Evolutionary conservation across 2,113 vertebrate species (phyloP).

Genomic region (Etia nguti): DNA sequence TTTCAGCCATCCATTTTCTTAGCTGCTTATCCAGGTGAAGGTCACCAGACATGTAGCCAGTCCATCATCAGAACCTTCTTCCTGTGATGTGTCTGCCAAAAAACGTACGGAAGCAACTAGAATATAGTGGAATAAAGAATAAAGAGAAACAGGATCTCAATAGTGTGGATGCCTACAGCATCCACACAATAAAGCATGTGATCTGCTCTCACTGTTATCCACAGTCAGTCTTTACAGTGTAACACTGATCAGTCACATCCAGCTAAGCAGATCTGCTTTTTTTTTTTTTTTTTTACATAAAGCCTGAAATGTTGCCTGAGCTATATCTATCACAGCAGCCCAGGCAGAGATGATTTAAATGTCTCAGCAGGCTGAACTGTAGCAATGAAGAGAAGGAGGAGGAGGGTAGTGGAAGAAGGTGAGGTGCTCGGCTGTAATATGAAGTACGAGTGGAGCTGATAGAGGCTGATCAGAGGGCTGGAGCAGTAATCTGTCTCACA

Average conservation of each 20-base stretch:
- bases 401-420: neutral
- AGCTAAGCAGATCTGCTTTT: neutral
- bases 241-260: neutral
- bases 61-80: neutral
- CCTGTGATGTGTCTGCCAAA: neutral
- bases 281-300: neutral
- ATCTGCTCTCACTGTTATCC: neutral
- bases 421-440: neutral
- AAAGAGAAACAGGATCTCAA: too few relatives aligned
- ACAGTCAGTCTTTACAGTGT: neutral
- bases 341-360: neutral
- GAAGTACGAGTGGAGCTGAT: slow-evolving; percentile 1
- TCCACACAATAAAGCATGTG: neutral
- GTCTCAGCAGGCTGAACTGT: neutral
- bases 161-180: too few relatives aligned
- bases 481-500: slow-evolving; percentile 20
- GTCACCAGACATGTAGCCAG: neutral
- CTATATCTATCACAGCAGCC: neutral
- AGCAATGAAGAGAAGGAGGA: neutral
- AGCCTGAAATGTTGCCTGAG: neutral
- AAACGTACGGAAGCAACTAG: too few relatives aligned
- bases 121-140: too few relatives aligned
- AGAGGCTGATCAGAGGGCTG: slow-evolving; percentile 28
- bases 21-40: neutral
- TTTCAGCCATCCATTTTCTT: neutral